Base-by-base conservation (phyloP, 2,113 vertebrate species). In the Lepus americanus region DNA sequence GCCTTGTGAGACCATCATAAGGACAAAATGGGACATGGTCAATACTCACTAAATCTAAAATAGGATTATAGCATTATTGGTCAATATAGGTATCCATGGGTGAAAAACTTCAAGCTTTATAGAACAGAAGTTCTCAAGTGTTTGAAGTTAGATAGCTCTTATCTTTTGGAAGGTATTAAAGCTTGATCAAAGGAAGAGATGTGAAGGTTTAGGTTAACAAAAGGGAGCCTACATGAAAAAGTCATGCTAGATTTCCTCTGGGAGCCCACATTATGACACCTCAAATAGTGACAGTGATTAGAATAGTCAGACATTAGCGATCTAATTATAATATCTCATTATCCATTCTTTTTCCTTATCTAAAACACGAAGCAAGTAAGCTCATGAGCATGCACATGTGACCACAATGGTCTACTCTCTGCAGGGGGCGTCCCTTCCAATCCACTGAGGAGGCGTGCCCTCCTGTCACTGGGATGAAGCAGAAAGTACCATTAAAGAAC, bases 81-180 rank as follows among this genome's bases (percentile, higher is more conserved):
- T 81, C 63, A 53, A 23, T 64, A 27, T 4, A 77, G 14, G 16
- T 70, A 77, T 67, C 61, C 81, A 81, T 78, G 6, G 16, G 17
- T 87, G 25, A 89, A 84, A 74, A 36, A 59, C 29, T 94, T 90
- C 20, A 94, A 69, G 22, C 77, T 95, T 85, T 55, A 63, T 67
- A 51, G 85, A 90, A 96, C 17, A 89, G 9, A 95, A 70, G 36
- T 61, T 83, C 89, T 29, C 27, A 87, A 14, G 85, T 76, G 8
- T 72, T 95, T 95, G 84, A 84, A 82, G 63, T 67, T 92, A 31
- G 1, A 25, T 12, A 31, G 31, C 53, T 55, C 25, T 92, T 83
- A 39, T 9, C 12, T 90, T 82, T 92, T 33, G 51, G 81, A 87
- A 14, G 61, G 25, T 31, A 66, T 87, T 17, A 85, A 72, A 83